Conservation (phyloP, 2,888 invertebrate species). For the Craniophora ligustri region DNA sequence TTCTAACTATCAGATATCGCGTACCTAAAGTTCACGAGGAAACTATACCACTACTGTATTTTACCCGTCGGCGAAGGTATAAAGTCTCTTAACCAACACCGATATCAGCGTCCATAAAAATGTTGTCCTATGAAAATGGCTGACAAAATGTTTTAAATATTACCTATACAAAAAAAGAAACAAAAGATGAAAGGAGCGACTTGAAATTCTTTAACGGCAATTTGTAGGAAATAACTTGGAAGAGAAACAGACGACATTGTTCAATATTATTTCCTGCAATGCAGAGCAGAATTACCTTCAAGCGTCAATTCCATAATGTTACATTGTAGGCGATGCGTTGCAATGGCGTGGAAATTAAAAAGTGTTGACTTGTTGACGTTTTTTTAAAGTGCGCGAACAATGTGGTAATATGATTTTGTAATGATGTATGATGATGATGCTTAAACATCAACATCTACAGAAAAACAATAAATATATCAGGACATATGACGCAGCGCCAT, state of each 20-base stretch:
- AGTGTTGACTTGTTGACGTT: conserved; percentile 11
- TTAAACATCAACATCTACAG: too few relatives aligned
- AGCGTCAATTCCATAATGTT: conserved; percentile 43
- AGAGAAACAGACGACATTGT: conserved; percentile 34
- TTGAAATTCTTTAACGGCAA: conserved; percentile 41
- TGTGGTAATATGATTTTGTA: too few relatives aligned
- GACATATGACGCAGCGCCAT: too few relatives aligned
- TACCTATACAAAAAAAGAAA: conserved; percentile 12
- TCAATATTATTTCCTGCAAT: conserved; percentile 48
- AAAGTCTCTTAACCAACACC: too few relatives aligned
- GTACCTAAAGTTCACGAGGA: too few relatives aligned
- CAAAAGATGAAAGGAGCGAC: conserved; percentile 16
- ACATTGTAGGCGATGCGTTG: conserved; percentile 17
- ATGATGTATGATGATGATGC: too few relatives aligned
- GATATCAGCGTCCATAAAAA: too few relatives aligned
- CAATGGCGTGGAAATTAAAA: conserved; percentile 26
- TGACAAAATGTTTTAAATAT: background rate
- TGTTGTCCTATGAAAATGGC: too few relatives aligned
- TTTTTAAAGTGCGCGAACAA: conserved; percentile 1
- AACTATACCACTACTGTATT: too few relatives aligned
- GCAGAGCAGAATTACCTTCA: conserved; percentile 41
- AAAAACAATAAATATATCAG: too few relatives aligned
- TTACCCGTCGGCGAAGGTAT: too few relatives aligned
- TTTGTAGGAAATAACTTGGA: conserved; percentile 34
- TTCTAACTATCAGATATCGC: too few relatives aligned